Conservation (phyloP, 2,888 invertebrate species). For the Lymantria dispar region DNA sequence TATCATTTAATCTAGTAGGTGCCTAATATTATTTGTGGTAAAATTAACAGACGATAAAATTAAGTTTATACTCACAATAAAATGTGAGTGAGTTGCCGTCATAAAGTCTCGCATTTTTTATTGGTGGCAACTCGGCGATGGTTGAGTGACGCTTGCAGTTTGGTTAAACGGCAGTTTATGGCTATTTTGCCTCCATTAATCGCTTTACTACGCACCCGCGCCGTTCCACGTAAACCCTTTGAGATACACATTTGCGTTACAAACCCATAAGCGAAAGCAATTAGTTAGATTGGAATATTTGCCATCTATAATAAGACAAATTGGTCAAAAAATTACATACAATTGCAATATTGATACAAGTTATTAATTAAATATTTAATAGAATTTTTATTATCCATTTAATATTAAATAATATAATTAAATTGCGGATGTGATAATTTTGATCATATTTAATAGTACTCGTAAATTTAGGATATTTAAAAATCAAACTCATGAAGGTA, state of each 20-base stretch:
- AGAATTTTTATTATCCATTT: not conserved
- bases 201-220: conserved; percentile 79
- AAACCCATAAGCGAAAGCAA: not conserved
- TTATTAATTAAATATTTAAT: not conserved
- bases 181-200: conserved; percentile 82
- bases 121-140: conserved; percentile 74
- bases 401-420: no score
- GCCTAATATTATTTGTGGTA: conserved; percentile 80
- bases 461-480: not conserved
- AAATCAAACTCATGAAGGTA: not conserved
- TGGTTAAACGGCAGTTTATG: conserved; percentile 82
- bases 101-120: conserved; percentile 83
- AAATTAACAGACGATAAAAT: conserved; percentile 83
- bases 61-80: conserved; percentile 83
- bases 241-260: conserved; percentile 11
- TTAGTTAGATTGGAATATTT: no score
- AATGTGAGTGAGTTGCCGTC: conserved; percentile 82
- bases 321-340: not conserved
- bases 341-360: not conserved
- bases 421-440: no score
- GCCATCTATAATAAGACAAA: no score
- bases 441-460: no score
- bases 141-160: conserved; percentile 80
- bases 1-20: conserved; percentile 70
- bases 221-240: conserved; percentile 65